Base-by-base conservation (phyloP, 1,140 invertebrate species). In the Macrotrachela quadricornifera region DNA sequence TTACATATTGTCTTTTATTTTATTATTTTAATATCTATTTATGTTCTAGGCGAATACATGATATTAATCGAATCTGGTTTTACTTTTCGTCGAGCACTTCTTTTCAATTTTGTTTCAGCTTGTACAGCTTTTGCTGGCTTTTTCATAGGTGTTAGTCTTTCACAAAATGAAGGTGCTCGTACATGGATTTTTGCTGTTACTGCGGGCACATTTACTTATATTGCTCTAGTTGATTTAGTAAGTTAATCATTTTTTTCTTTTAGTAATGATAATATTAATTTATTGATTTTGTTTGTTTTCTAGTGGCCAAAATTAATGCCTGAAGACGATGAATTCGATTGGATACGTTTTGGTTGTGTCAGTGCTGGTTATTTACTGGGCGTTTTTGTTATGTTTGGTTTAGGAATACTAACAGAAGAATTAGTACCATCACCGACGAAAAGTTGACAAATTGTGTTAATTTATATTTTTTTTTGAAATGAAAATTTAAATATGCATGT, bases 21-120 rank as follows among this genome's bases (percentile, higher is more conserved):
- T 15, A 42, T 42, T 14, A 4, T 42, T 16, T 45, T 13, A 6
- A 16, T 13, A 46, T 21, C 51, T 50, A 17, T 38, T 12, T 41
- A 1, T 49, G 46, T 58, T 62, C 3, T 13, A 49, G 47, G 53
- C 46, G 79, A 80, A 63, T 79, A 81, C 67, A 79, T 79, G 13
- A 78, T 80, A 43, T 65, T 80, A 12, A 64, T 80, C 13, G 76
- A 75, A 62, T 71, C 79, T 45, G 79, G 79, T 12, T 79, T 80
- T 77, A 70, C 73, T 2, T 67, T 78, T 54, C 70, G 72, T 51
- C 75, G 78, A 61, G 79, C 79, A 1, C 57, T 80, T 18, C 54
- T 75, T 17, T 80, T 77, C 64, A 81, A 80, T 64, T 78, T 80
- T 57, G 64, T 81, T 14, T 78, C 76, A 10, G 78, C 79, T 0